Conservation (phyloP, 53 echinoderm and acorn worm species). For the Actinopyga echinites region DNA sequence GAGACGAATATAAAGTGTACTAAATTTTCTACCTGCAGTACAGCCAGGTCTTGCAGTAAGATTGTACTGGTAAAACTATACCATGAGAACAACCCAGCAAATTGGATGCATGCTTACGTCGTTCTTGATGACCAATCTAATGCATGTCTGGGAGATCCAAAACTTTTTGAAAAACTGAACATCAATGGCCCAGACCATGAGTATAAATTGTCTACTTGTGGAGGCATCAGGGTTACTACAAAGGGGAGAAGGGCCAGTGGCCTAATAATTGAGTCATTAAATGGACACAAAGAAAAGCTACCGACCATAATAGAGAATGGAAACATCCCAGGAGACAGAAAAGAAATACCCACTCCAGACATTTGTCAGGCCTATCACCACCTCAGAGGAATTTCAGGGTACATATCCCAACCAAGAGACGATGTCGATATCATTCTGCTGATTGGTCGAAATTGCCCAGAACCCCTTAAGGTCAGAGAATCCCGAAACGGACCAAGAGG, state of each 20-base stretch:
- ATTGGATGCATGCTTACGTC: constrained; percentile 40
- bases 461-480: constrained; percentile 64
- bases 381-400: not conserved
- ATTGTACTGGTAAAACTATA: constrained; percentile 51
- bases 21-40: constrained; percentile 11
- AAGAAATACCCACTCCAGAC: constrained; percentile 54
- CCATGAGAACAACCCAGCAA: constrained; percentile 19
- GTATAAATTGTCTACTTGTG: constrained; percentile 59
- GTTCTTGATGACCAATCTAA: constrained; percentile 65
- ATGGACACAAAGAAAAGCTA: constrained; percentile 45
- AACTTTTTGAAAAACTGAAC: constrained; percentile 32
- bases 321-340: constrained; percentile 48
- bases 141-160: constrained; percentile 38
- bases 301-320: constrained; percentile 57
- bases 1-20: constrained; percentile 55
- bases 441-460: constrained; percentile 60
- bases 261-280: constrained; percentile 17
- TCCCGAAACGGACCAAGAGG: constrained; percentile 53
- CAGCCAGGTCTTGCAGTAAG: constrained; percentile 48
- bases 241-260: constrained; percentile 33
- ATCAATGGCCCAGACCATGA: constrained; percentile 36
- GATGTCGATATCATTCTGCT: constrained; percentile 47
- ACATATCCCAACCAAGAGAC: constrained; percentile 31
- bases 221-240: not conserved
- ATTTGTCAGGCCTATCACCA: constrained; percentile 32